Percentiles rank a stretch among this genome's conserved stretches.
Evolutionary conservation across 2,797 vertebrate genomes (phyloP).

Genomic region (Luscinia megarhynchos): DNA sequence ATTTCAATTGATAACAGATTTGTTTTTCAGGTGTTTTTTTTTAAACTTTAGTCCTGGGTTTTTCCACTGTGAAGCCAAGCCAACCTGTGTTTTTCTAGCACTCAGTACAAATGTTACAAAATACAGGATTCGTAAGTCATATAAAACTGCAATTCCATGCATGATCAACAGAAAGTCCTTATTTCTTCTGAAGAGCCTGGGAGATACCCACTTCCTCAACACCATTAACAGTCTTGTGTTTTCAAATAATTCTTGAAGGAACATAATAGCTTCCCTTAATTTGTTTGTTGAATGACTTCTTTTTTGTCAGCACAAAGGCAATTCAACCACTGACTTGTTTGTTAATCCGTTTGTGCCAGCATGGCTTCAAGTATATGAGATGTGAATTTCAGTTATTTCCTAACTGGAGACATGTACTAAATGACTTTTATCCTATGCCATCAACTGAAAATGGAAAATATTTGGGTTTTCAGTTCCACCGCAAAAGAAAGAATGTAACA

Average conservation of each 20-base stretch:
- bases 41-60: not conserved
- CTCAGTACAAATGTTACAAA: not conserved
- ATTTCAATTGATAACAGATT: not conserved
- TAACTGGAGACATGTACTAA: not conserved
- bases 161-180: not conserved
- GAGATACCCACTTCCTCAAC: not conserved
- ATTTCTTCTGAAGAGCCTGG: not conserved
- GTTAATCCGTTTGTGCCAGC: not conserved
- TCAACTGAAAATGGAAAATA: not conserved
- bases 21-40: not conserved
- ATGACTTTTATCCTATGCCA: not conserved
- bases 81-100: not conserved
- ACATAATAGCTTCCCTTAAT: not conserved
- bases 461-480: not conserved
- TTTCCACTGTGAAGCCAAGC: not conserved
- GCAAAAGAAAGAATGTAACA: not conserved
- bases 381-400: not conserved
- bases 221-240: not conserved
- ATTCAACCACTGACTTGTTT: not conserved
- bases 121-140: not conserved
- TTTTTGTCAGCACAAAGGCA: slow-evolving; percentile 10
- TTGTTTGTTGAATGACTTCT: not conserved
- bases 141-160: not conserved
- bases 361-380: not conserved
- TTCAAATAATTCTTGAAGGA: not conserved